A percentile compares a stretch with the other conserved stretches of the same genome.
These are phyloP conservation scores for Istiophorus platypterus DNA, from an alignment of 2,113 vertebrate genomes.

Conservation along the genomic window DNA sequence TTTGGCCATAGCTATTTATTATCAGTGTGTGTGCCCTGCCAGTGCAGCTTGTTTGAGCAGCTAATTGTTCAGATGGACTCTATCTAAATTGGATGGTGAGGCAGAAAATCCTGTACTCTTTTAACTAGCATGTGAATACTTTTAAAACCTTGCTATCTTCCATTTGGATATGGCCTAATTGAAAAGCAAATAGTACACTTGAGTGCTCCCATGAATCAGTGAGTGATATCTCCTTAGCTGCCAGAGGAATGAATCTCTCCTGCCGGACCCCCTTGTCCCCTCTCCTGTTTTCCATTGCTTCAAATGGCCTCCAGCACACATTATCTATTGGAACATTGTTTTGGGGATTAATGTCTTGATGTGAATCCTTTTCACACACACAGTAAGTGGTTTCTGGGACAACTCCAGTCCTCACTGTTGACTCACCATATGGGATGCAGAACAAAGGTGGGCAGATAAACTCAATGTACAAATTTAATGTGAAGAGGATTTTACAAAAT, in stretches of 20 bases:
- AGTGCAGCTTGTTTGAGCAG: slow-evolving; percentile 77
- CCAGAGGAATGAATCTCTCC: slow-evolving; percentile 74
- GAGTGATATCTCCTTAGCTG: slow-evolving; percentile 82
- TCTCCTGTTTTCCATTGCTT: slow-evolving; percentile 69
- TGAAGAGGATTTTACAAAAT: neutral
- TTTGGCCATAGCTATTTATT: slow-evolving; percentile 79
- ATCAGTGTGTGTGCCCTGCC: slow-evolving; percentile 67
- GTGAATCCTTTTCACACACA: slow-evolving; percentile 61
- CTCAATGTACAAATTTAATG: slow-evolving; percentile 1
- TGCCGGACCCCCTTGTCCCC: neutral
- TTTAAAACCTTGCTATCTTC: slow-evolving; percentile 80
- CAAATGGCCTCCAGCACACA: slow-evolving; percentile 53
- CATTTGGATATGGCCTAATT: slow-evolving; percentile 82
- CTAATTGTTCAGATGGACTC: slow-evolving; percentile 78
- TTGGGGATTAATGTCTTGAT: slow-evolving; percentile 64
- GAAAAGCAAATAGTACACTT: slow-evolving; percentile 83
- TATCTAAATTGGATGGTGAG: slow-evolving; percentile 81
- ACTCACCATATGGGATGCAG: slow-evolving; percentile 58
- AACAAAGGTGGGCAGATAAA: slow-evolving; percentile 15
- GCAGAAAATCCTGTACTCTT: slow-evolving; percentile 81
- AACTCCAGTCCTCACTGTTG: slow-evolving; percentile 54
- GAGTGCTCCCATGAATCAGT: slow-evolving; percentile 77
- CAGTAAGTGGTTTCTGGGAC: slow-evolving; percentile 64
- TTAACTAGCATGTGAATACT: slow-evolving; percentile 78
- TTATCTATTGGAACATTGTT: slow-evolving; percentile 70